These are phyloP conservation scores for Tridacna gigas DNA, from an alignment of 2,888 invertebrate genomes.

Conservation along the genomic window DNA sequence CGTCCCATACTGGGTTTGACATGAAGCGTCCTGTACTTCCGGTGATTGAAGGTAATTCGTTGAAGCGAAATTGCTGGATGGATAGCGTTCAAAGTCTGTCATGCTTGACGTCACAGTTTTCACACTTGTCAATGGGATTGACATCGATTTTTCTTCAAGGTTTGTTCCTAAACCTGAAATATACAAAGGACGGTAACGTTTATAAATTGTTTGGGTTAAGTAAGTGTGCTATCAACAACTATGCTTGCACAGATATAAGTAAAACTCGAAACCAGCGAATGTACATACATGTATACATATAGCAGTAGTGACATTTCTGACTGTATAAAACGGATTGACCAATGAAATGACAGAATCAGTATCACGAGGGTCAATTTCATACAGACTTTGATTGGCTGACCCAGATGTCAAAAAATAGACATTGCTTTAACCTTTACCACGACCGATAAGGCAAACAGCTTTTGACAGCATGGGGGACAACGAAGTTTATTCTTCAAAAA, in stretches of 20 bases:
- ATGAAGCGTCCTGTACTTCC: neutral
- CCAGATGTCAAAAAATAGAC: too few relatives aligned
- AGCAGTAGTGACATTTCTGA: neutral
- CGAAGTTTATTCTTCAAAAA: too few relatives aligned
- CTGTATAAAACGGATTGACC: neutral
- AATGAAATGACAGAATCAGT: neutral
- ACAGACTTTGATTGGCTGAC: too few relatives aligned
- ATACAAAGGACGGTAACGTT: neutral
- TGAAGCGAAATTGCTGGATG: neutral
- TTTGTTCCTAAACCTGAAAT: slow-evolving; percentile 15
- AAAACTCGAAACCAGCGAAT: neutral
- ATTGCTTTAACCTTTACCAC: too few relatives aligned
- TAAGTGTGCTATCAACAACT: neutral
- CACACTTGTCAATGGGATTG: slow-evolving; percentile 7
- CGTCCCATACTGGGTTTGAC: too few relatives aligned
- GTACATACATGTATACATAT: neutral
- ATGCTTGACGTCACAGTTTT: slow-evolving; percentile 8
- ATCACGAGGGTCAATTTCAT: too few relatives aligned
- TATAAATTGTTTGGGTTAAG: neutral
- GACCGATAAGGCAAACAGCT: too few relatives aligned
- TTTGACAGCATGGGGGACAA: too few relatives aligned
- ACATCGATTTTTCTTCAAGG: slow-evolving; percentile 8
- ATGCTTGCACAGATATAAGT: neutral
- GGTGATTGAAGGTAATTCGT: neutral
- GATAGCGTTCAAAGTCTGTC: neutral